Base-by-base conservation (phyloP, 2,888 invertebrate genomes). In the Eupithecia subumbrata region DNA sequence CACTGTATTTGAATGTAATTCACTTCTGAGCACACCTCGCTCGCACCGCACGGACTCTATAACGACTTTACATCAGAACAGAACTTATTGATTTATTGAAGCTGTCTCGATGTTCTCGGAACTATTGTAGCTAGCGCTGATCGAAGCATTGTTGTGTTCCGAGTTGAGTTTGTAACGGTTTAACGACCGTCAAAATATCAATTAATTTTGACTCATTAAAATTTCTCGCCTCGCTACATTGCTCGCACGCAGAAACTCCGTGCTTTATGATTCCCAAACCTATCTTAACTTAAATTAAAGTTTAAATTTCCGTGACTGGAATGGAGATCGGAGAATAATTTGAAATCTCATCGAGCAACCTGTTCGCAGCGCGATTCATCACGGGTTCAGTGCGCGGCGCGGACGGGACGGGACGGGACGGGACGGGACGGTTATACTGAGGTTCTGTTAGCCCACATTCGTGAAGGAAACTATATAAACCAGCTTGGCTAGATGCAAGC, bases 201-300 rank as follows among this genome's bases (percentile, higher is more conserved):
- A 92, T 92, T 91, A 90, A 89, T 89, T 85, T 85, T 78, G 80
- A 85, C 86, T 88, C 88, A 88, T 90, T 91, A 91, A 88, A 90
- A 88, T 84, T 84, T 88, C 83, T 85, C 82, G 85, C 82, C 83
- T 86, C 86, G 83, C 83, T 80, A 79, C 78, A 78, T 79, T 75
- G 73, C 73, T 64, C 12, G 69, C 75, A 77, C 75, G 75, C 73
- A 75, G 69, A 71, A 45, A 40, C n/a, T 45, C 66, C 25, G 34
- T 45, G n/a, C 25, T 11, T 48, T 72, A 18, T 14, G 78, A 76
- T 78, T 77, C 25, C 78, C 71, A 77, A 77, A 81, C 76, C 79
- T 82, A 78, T 18, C 0, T 2, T 1, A 7, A 22, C 25, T 14
- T 60, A n/a, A 60, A 52, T 56, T 83, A 83, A 76, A 78, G 80